Conservation (phyloP, 2,797 vertebrate species). For the Coreius guichenoti region DNA sequence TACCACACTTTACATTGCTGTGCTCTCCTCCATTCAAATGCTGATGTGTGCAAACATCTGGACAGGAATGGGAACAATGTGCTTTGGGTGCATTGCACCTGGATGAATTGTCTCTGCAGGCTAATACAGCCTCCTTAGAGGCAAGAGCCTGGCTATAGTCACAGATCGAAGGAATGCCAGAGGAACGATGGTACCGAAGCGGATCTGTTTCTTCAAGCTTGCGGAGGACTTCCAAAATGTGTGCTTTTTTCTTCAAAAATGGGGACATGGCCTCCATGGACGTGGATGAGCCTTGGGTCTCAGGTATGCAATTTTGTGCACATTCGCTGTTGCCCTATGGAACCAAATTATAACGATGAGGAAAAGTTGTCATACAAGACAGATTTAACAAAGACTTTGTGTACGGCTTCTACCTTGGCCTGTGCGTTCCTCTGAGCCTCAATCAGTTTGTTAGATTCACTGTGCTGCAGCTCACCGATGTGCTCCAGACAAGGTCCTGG, state of each 20-base stretch:
- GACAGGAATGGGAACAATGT: constrained; percentile 77
- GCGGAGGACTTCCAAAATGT: constrained; percentile 94
- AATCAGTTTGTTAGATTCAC: constrained; percentile 77
- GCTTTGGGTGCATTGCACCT: constrained; percentile 74
- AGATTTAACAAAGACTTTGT: constrained; percentile 14
- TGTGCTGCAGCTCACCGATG: constrained; percentile 76
- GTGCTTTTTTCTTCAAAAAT: constrained; percentile 96
- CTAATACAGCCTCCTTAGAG: constrained; percentile 78
- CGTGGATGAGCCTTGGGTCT: constrained; percentile 72
- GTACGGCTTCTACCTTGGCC: constrained; percentile 76
- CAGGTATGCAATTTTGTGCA: constrained; percentile 76
- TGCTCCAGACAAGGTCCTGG: constrained; percentile 80
- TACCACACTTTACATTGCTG: constrained; percentile 72
- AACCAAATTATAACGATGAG: constrained; percentile 44
- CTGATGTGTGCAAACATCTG: constrained; percentile 72
- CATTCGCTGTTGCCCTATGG: constrained; percentile 79
- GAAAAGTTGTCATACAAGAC: neutral
- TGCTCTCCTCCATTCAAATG: constrained; percentile 65
- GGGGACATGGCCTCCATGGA: constrained; percentile 92
- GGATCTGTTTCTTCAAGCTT: constrained; percentile 95
- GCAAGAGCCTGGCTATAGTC: constrained; percentile 83
- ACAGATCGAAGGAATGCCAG: constrained; percentile 77
- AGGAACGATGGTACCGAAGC: constrained; percentile 80
- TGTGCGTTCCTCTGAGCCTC: constrained; percentile 81
- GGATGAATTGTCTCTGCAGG: constrained; percentile 69